phyloP scores from a whole-genome alignment of 2,888 invertebrate genomes.

The Penaeus monodon region DNA sequence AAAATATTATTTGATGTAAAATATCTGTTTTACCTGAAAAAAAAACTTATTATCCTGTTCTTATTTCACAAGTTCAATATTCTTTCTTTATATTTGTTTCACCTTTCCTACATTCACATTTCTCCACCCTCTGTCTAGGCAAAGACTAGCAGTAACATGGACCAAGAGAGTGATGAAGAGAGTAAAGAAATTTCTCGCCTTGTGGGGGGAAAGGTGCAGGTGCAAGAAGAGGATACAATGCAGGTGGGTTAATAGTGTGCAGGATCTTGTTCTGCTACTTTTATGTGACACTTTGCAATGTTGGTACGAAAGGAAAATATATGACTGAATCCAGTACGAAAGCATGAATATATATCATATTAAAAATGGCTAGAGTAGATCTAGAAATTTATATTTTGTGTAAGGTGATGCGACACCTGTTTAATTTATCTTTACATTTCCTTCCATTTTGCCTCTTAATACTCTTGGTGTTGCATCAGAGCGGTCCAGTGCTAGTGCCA shows the following conservation, averaged over 20 bases:
- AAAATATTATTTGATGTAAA: no score
- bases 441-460: no score
- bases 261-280: not conserved
- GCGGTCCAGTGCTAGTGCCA: conserved; percentile 45
- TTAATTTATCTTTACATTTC: no score
- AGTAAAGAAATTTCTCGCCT: conserved; percentile 28
- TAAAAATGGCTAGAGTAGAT: no score
- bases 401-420: no score
- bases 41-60: no score
- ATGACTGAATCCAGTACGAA: no score
- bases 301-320: no score
- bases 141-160: conserved; percentile 18
- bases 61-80: no score
- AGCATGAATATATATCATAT: no score
- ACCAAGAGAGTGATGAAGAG: conserved; percentile 53
- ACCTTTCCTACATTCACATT: not conserved
- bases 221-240: conserved; percentile 18
- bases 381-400: no score
- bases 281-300: not conserved
- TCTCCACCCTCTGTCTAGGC: not conserved
- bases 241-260: conserved; percentile 16
- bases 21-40: no score
- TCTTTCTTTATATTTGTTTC: not conserved
- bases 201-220: conserved; percentile 31
- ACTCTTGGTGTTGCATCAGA: not conserved